A percentile compares a stretch with the other conserved stretches of the same genome.
These are phyloP conservation scores for Clitarchus hookeri DNA, from an alignment of 2,888 invertebrate genomes.

Conservation along the genomic window DNA sequence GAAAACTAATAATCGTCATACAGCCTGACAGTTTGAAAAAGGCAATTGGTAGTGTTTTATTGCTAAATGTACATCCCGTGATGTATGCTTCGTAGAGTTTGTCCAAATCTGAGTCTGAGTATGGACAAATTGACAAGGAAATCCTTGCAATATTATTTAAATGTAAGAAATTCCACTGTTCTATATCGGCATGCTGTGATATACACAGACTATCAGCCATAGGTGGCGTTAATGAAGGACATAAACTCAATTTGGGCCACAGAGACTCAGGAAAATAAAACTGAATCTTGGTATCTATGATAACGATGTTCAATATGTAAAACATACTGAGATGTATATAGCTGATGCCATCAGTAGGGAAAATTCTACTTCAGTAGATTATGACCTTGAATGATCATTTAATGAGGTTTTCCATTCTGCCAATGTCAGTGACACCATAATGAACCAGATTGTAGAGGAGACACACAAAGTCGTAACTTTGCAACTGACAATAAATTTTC, in stretches of 20 bases:
- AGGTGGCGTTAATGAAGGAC: neutral
- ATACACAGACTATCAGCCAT: neutral
- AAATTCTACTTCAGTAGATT: neutral
- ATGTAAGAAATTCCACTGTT: neutral
- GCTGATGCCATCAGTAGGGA: neutral
- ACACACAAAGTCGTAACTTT: neutral
- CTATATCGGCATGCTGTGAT: neutral
- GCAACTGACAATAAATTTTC: neutral
- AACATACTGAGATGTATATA: neutral
- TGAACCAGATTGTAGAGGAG: neutral
- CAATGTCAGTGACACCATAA: neutral
- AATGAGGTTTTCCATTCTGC: neutral
- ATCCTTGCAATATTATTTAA: neutral
- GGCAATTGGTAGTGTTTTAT: neutral
- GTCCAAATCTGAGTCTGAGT: neutral
- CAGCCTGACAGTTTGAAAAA: neutral
- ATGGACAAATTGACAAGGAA: neutral
- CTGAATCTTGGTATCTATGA: neutral
- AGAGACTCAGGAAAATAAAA: neutral
- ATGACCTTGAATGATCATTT: neutral
- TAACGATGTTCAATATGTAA: neutral
- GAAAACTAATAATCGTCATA: too few species aligned
- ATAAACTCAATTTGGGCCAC: neutral
- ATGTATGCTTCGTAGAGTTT: neutral
- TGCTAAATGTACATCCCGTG: neutral